Base-by-base conservation (phyloP, 2,888 invertebrate species). In the Heliconius sara region DNA sequence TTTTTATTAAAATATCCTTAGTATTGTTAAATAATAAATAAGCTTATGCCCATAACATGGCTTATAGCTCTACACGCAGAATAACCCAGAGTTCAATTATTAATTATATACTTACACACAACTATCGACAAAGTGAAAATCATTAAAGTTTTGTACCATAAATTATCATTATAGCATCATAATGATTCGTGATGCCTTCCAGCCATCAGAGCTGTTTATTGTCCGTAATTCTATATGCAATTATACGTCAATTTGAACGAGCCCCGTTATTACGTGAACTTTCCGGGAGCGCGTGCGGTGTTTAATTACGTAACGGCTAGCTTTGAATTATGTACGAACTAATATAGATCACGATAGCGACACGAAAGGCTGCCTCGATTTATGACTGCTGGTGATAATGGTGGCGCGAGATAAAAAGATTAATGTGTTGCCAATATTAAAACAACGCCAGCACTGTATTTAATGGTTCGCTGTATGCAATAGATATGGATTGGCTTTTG, bases 271-370 rank as follows among this genome's bases (percentile, higher is more conserved):
- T 86, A 87, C 83, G 84, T 83, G 84, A 83, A 84, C 85, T 88
- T 87, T 86, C 86, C 85, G 84, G 85, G 83, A 83, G 84, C 87
- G 87, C 87, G 87, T 87, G 87, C 84, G 83, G 84, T 84, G 52
- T 2, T 52, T 52, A 86, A 86, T 90, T 89, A 87, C 86, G 85
- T 88, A 91, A 90, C 83, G 81, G 68, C 78, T 67, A 73, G 79
- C 84, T 80, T 84, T 87, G 89, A 91, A 89, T 91, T 91, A 92
- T 89, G 84, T 88, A 83, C 85, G 83, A 83, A 85, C 86, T 89
- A 91, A 91, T 89, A 87, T 84, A 85, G 87, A 91, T 89, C 89
- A 84, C 88, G 91, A 89, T 91, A 89, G 87, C 84, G 82, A 81
- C 84, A 86, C 84, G 85, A 86, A 84, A 82, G 85, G 86, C 83